These are phyloP conservation scores for Metaphire vulgaris DNA, from an alignment of 1,140 invertebrate genomes.

Conservation along the genomic window DNA sequence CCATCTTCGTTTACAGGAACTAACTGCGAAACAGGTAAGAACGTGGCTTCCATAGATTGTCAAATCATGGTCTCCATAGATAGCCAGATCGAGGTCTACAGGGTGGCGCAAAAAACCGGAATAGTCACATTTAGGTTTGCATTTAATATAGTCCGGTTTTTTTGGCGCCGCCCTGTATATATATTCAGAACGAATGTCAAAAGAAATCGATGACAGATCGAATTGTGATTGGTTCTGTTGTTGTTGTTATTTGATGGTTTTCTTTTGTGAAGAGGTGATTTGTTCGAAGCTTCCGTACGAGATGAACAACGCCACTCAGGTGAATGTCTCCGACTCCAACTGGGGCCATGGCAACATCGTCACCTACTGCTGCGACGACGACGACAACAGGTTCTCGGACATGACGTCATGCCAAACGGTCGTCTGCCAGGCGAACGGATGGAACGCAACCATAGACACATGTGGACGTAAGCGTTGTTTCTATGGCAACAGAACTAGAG, in stretches of 20 bases:
- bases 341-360: background rate
- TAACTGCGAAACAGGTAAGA: constrained; percentile 25
- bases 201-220: background rate
- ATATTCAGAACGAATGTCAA: background rate
- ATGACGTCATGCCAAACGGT: constrained; percentile 11
- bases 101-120: too few relatives aligned
- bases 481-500: background rate
- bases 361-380: background rate
- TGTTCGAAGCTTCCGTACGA: background rate
- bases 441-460: background rate
- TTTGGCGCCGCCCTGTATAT: too few relatives aligned
- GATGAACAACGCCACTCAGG: background rate
- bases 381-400: background rate
- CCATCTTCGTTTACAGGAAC: constrained; percentile 22
- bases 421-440: background rate
- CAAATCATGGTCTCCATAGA: too few relatives aligned
- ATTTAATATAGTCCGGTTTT: too few relatives aligned
- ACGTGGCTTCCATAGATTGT: background rate
- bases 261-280: constrained; percentile 6
- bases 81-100: too few relatives aligned
- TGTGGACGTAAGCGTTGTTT: background rate
- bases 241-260: background rate
- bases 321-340: background rate
- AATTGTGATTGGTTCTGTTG: background rate
- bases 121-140: too few relatives aligned